Evolutionary conservation across 2,888 invertebrate species (phyloP).

Genomic region (Heliconius sara): DNA sequence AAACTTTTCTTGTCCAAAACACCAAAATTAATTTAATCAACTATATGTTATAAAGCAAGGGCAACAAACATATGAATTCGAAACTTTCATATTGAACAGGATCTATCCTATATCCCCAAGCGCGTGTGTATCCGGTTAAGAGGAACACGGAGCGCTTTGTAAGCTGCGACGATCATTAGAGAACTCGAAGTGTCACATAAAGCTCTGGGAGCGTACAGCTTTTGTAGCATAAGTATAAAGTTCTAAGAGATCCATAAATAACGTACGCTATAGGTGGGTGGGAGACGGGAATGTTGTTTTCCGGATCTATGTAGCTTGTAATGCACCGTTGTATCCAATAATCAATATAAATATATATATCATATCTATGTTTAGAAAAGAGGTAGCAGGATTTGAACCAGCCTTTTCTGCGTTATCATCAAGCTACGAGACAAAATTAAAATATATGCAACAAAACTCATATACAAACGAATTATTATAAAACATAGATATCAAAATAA

Average conservation of each 20-base stretch:
- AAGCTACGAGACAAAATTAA: too few species aligned
- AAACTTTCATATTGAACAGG: constrained; percentile 7
- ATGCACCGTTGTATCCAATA: background rate
- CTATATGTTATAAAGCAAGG: background rate
- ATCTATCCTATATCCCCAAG: constrained; percentile 4
- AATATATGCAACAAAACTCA: too few species aligned
- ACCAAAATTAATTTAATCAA: background rate
- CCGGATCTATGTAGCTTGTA: background rate
- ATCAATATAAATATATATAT: background rate
- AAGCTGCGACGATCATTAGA: constrained; percentile 26
- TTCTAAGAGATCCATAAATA: constrained; percentile 9
- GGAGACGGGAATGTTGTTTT: background rate
- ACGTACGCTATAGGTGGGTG: background rate
- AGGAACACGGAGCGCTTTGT: constrained; percentile 16
- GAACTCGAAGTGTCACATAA: constrained; percentile 22
- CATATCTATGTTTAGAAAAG: background rate
- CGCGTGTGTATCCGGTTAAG: constrained; percentile 6
- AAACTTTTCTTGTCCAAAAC: background rate
- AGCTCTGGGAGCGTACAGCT: constrained; percentile 15
- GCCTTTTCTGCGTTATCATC: too few species aligned
- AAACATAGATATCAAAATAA: background rate
- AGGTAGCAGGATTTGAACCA: too few species aligned
- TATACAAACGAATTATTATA: background rate
- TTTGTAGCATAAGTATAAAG: constrained; percentile 16
- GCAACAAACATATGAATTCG: background rate